Percentiles rank a stretch among this genome's conserved stretches.
Conservation (phyloP, 1,140 invertebrate species). For the Bursaphelenchus mucronatus region DNA sequence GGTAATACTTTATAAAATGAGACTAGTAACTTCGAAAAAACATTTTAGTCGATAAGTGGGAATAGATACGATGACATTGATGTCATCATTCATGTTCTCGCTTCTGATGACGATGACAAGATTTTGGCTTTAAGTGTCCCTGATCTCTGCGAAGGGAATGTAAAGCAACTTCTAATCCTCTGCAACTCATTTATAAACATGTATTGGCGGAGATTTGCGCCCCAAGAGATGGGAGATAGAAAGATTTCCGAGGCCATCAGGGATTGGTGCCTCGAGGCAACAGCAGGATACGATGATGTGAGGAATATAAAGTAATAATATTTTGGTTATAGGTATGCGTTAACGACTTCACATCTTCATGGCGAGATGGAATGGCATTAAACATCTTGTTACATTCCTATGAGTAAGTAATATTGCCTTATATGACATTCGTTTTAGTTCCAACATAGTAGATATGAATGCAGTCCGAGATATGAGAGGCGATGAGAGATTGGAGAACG, state of each 20-base stretch:
- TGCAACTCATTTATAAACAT: slow-evolving; percentile 49
- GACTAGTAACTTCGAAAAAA: background rate
- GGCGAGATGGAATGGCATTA: slow-evolving; percentile 55
- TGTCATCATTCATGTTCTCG: slow-evolving; percentile 33
- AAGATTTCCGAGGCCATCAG: slow-evolving; percentile 55
- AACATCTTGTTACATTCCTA: slow-evolving; percentile 53
- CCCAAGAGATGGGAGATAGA: slow-evolving; percentile 30
- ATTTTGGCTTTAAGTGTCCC: slow-evolving; percentile 44
- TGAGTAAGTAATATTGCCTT: slow-evolving; percentile 37
- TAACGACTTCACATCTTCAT: slow-evolving; percentile 57
- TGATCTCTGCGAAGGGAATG: slow-evolving; percentile 36
- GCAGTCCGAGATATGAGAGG: slow-evolving; percentile 48
- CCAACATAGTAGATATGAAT: slow-evolving; percentile 44
- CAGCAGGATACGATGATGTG: slow-evolving; percentile 41
- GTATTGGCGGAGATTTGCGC: slow-evolving; percentile 52
- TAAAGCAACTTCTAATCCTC: slow-evolving; percentile 42
- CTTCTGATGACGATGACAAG: slow-evolving; percentile 47
- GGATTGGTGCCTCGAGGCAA: slow-evolving; percentile 57
- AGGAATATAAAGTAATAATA: slow-evolving; percentile 10
- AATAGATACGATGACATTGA: slow-evolving; percentile 45
- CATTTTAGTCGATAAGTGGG: background rate
- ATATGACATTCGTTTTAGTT: slow-evolving; percentile 32
- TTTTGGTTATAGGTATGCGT: slow-evolving; percentile 35
- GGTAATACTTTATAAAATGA: slow-evolving; percentile 30
- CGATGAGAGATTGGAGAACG: slow-evolving; percentile 52